Evolutionary conservation across 2,113 vertebrate species (phyloP).

Genomic region (Rynchops niger): DNA sequence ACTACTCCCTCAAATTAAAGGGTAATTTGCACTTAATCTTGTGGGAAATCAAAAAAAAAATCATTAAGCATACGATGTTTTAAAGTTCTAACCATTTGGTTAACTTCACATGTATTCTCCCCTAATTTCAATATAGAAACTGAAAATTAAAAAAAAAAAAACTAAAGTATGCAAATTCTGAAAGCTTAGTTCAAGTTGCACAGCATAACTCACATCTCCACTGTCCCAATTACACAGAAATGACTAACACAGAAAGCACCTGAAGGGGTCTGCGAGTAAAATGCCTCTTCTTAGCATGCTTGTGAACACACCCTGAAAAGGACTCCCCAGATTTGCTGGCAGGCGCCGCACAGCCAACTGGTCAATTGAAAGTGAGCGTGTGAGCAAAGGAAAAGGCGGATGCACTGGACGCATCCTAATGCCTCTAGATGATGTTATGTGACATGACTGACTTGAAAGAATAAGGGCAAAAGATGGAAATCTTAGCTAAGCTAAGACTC

Average conservation of each 20-base stretch:
- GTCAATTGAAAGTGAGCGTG: background rate
- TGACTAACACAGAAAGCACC: background rate
- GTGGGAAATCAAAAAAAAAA: background rate
- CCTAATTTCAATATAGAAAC: background rate
- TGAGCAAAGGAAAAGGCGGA: background rate
- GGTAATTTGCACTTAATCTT: background rate
- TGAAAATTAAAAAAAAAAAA: background rate
- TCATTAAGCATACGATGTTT: accelerated
- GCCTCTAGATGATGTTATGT: background rate
- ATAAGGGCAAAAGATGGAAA: background rate
- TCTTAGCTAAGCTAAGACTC: background rate
- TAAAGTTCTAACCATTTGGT: background rate
- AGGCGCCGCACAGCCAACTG: background rate
- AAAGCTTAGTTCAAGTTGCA: background rate
- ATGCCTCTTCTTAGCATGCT: background rate
- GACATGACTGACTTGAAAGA: background rate
- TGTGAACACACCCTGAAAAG: background rate
- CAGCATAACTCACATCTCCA: background rate
- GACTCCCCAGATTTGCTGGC: background rate
- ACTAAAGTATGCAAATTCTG: background rate
- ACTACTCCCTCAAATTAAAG: background rate
- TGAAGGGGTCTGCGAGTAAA: background rate
- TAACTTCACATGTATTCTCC: background rate
- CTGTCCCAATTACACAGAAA: background rate
- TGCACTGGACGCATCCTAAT: background rate